Percentiles rank a stretch among this genome's conserved stretches.
Evolutionary conservation across 30 jellyfish, hydroid and myxozoan genomes (phyloP).

Genomic region (Clytia hemisphaerica): DNA sequence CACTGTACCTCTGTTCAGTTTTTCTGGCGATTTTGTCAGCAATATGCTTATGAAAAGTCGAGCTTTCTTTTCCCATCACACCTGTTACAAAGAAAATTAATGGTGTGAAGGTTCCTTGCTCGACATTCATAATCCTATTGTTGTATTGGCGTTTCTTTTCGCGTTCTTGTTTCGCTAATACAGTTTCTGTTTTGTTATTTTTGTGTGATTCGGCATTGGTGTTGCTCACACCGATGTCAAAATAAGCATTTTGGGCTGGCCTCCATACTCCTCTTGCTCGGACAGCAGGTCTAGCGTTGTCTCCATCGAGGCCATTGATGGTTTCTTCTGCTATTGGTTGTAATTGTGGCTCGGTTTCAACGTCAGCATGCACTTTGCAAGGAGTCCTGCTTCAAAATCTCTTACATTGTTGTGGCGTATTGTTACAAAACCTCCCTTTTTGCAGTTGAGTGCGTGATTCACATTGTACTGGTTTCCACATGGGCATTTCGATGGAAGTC

Average conservation of each 20-base stretch:
- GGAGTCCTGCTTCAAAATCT: constrained; percentile 12
- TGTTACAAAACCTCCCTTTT: constrained; percentile 24
- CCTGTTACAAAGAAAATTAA: constrained; percentile 11
- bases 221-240: constrained; percentile 19
- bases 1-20: constrained; percentile 15
- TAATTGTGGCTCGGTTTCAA: no score
- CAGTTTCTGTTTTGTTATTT: background rate
- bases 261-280: constrained; percentile 25
- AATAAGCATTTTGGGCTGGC: constrained; percentile 11
- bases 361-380: background rate
- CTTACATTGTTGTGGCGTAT: constrained; percentile 18
- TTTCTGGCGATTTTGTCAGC: constrained; percentile 5
- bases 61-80: background rate
- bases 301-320: background rate
- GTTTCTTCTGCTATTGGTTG: constrained; percentile 5
- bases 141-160: constrained; percentile 16
- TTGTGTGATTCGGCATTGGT: constrained; percentile 21
- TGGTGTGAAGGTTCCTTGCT: constrained; percentile 27
- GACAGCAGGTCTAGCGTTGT: constrained; percentile 8
- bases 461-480: constrained; percentile 30
- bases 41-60: background rate
- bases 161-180: no score
- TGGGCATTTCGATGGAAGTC: constrained; percentile 15
- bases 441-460: constrained; percentile 12
- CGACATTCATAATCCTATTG: constrained; percentile 18